Evolutionary conservation across 2,113 vertebrate species (phyloP), one percentile per base, ranked within the genome.

Genomic region (Formicarius rufipectus): DNA sequence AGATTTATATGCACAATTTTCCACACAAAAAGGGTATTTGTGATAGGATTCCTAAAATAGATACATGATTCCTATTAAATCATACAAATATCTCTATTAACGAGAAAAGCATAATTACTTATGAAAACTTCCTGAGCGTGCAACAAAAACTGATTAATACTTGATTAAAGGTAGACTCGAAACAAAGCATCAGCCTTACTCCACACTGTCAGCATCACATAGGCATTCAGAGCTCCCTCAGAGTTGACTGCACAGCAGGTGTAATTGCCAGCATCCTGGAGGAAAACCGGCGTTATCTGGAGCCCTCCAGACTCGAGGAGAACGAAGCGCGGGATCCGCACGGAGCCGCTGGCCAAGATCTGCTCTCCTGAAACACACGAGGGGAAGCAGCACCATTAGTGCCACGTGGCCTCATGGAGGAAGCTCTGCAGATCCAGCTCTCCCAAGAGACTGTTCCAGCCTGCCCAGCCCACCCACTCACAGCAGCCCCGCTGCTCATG

Each of bases 261-360:
- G 93, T 99, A 99, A 49, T 98, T 98, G 78, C 99, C 99, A 0
- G 99, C 98, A 52, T 99, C 99, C 90, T 99, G 98, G 71, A 98
- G 97, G 90, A 96, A 97, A 95, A 98, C 97, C 0, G 99, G 99
- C 14, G 97, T 89, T 81, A 99, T 98, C 98, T 98, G 98, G 82
- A 99, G 97, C 37, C 98, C 98, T 19, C 99, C 99, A 1, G 99
- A 99, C 86, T 99, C 99, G 16, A 99, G 96, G 60, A 99, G 98
- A 7, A 97, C 97, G 97, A 99, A 99, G 59, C 99, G 96, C 39
- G 99, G 98, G 60, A 99, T 98, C 97, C 97, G 98, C 68, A 99
- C 98, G 0, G 98, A 99, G 95, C 99, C 99, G 11, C 99, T 99
- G 91, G 99, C 99, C 67, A 99, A 91, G 63, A 99, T 95, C 97